phyloP scores from a whole-genome alignment of 2,888 invertebrate genomes.

The Polydrusus cervinus region DNA sequence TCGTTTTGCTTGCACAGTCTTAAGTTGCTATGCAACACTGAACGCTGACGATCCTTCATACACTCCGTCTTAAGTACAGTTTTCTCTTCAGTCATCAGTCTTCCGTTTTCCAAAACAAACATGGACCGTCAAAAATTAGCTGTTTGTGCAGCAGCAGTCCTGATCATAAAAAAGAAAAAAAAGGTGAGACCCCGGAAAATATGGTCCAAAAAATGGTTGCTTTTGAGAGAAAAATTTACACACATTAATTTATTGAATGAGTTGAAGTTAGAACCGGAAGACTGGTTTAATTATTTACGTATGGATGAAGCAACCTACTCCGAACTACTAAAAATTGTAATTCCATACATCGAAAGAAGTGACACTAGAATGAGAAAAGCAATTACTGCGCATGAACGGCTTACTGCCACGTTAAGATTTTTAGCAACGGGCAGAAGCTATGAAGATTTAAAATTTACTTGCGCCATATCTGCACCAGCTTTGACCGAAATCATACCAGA shows the following conservation, averaged over 20 bases:
- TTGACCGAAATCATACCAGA: conserved; percentile 27
- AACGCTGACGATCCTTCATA: not conserved
- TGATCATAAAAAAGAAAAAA: conserved; percentile 27
- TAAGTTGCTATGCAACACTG: conserved; percentile 1
- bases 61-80: not conserved
- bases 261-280: conserved; percentile 16
- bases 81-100: not conserved
- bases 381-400: conserved; percentile 22
- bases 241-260: conserved; percentile 13
- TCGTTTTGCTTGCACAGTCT: not conserved
- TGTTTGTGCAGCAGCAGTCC: conserved; percentile 2
- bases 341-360: not conserved
- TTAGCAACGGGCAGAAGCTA: conserved; percentile 26
- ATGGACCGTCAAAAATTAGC: conserved; percentile 3
- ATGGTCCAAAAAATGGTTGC: conserved; percentile 22
- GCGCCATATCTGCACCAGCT: conserved; percentile 21
- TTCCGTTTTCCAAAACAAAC: not conserved
- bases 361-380: conserved; percentile 8
- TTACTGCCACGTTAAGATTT: conserved; percentile 25
- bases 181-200: not conserved
- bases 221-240: conserved; percentile 9
- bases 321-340: conserved; percentile 29
- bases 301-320: conserved; percentile 16
- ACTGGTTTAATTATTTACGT: conserved; percentile 21
- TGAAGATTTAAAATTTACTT: conserved; percentile 22